Base-by-base conservation (phyloP, 2,888 invertebrate genomes). In the Drosophila mimetica region DNA sequence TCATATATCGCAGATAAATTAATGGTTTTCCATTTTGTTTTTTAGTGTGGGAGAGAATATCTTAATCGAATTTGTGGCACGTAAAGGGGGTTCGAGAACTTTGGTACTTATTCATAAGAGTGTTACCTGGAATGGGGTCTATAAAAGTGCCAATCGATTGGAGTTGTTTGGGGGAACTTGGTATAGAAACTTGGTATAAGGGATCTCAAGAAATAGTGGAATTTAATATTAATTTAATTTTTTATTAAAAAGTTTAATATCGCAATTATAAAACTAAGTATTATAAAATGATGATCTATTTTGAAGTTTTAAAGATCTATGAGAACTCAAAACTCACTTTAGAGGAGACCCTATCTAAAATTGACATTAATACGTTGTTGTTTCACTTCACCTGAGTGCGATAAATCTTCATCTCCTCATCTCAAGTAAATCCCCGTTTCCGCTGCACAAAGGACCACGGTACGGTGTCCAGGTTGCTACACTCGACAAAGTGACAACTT, bases 401-500 rank as follows among this genome's bases (percentile, higher is more conserved):
- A 28, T 57, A 28, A 57, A 57, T 52, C 36, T 36, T 8, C 2
- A 37, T 37, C 36, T 30, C n/a, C n/a, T n/a, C n/a, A n/a, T n/a
- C 20, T 8, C 2, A 1, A 6, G 16, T 8, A 39, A 14, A 14
- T 32, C 16, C 25, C 36, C 14, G 37, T 47, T 28, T 32, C 22
- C 59, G 8, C 16, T 2, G 20, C 30, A 18, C 30, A 11, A 2
- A 13, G 8, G n/a, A 30, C 50, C 64, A 64, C 64, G 44, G 64
- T 64, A 7, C 11, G 22, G 39, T 37, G 5, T 11, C 32, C 5
- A 32, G 36, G 16, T 7, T 30, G 13, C 30, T 51, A 13, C 36
- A 8, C 37, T 22, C n/a, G 48, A 73, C 86, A 74, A 76, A 87
- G 83, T 85, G 87, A 84, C 87, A 84, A 79, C 77, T 87, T 84